Evolutionary conservation across 2,888 invertebrate species (phyloP).

Genomic region (Tholera decimalis): DNA sequence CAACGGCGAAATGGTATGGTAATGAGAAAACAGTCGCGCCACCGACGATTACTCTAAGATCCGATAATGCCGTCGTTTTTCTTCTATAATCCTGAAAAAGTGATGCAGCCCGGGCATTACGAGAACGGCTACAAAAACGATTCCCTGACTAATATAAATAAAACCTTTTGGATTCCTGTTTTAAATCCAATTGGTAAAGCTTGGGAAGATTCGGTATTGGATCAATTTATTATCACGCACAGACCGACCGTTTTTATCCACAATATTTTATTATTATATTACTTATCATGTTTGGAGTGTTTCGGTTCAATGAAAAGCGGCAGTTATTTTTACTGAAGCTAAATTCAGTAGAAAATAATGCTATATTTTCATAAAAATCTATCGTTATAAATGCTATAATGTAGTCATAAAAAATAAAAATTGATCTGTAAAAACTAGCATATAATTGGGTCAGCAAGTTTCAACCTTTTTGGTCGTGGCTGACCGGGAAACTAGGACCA

Average conservation of each 20-base stretch:
- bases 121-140: conserved; percentile 78
- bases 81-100: conserved; percentile 89
- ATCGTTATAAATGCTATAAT: not conserved
- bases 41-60: conserved; percentile 85
- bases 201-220: conserved; percentile 63
- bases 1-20: conserved; percentile 77
- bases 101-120: conserved; percentile 80
- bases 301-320: not conserved
- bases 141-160: conserved; percentile 81
- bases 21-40: conserved; percentile 84
- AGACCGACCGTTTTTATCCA: conserved; percentile 35
- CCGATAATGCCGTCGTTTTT: conserved; percentile 88
- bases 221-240: conserved; percentile 61
- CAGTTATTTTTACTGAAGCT: not conserved
- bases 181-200: conserved; percentile 75
- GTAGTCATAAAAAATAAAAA: conserved; percentile 12
- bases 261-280: conserved; percentile 31
- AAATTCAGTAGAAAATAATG: not conserved
- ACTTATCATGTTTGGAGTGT: conserved; percentile 4
- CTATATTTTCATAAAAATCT: not conserved
- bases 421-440: not conserved
- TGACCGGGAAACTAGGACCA: conserved; percentile 20
- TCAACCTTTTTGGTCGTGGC: conserved; percentile 11
- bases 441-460: conserved; percentile 30
- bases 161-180: conserved; percentile 77